phyloP scores from a whole-genome alignment of 2,888 invertebrate species.

The Chalcosyrphus nemorum region DNA sequence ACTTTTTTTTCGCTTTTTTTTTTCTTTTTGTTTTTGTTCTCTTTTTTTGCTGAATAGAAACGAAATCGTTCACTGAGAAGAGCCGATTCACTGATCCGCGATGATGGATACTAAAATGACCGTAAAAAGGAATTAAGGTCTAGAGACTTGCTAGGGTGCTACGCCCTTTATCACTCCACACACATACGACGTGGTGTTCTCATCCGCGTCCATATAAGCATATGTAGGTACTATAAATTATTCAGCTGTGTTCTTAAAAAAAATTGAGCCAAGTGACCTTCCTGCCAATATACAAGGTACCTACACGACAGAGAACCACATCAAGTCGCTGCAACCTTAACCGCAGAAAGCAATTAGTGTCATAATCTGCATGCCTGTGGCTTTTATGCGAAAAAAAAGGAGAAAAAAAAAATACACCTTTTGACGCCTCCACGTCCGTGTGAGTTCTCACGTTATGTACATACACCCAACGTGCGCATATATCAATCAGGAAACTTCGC shows the following conservation, averaged over 20 bases:
- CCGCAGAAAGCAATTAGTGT: constrained; percentile 72
- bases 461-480: constrained; percentile 9
- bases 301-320: not conserved
- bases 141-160: constrained; percentile 77
- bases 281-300: constrained; percentile 27
- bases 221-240: constrained; percentile 58
- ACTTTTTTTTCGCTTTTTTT: constrained; percentile 8
- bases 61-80: constrained; percentile 72
- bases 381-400: constrained; percentile 37
- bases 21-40: constrained; percentile 23
- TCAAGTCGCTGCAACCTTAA: constrained; percentile 29
- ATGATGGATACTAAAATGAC: constrained; percentile 82
- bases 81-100: constrained; percentile 79
- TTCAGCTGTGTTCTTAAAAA: constrained; percentile 22
- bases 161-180: constrained; percentile 68
- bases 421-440: constrained; percentile 61
- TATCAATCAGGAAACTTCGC: constrained; percentile 68
- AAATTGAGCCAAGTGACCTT: constrained; percentile 60
- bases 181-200: not conserved
- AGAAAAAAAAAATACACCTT: constrained; percentile 43
- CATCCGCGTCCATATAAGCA: constrained; percentile 39
- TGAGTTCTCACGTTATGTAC: constrained; percentile 62
- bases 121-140: constrained; percentile 82
- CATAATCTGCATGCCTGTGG: constrained; percentile 73
- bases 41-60: constrained; percentile 65